Evolutionary conservation across 2,888 invertebrate genomes (phyloP).

Genomic region (Ptychoptera contaminata): DNA sequence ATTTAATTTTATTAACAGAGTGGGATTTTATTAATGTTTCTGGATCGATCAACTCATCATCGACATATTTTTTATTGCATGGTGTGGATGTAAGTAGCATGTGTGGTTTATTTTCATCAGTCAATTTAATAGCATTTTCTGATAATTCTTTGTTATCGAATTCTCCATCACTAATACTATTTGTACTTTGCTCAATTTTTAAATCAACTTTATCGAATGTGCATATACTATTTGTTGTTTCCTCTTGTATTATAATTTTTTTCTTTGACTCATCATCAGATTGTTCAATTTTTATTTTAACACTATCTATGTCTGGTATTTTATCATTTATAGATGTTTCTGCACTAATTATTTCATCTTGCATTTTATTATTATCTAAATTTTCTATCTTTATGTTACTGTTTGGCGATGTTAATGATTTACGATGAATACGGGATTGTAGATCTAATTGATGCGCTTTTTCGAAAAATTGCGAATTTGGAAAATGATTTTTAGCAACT

Average conservation of each 20-base stretch:
- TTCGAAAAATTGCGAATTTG: slow-evolving; percentile 30
- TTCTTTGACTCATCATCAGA: background rate
- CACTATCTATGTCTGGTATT: background rate
- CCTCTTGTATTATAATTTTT: background rate
- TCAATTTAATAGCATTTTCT: background rate
- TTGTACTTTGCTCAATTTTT: background rate
- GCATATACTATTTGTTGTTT: background rate
- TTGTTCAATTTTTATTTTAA: background rate
- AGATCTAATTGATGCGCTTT: slow-evolving; percentile 30
- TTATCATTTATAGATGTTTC: background rate
- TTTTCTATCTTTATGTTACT: background rate
- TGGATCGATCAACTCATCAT: slow-evolving; percentile 2
- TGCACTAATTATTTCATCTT: background rate
- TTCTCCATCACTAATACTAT: too few relatives aligned
- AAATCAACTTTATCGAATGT: background rate
- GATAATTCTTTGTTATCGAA: too few relatives aligned
- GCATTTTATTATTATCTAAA: background rate
- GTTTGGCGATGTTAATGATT: slow-evolving; percentile 7
- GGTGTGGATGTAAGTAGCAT: background rate
- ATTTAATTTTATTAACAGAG: background rate
- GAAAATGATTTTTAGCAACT: slow-evolving; percentile 27
- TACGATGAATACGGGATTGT: slow-evolving; percentile 20
- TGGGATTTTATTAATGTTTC: slow-evolving; percentile 5
- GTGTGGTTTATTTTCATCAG: background rate
- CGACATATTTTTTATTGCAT: background rate